Conservation (phyloP, 2,797 vertebrate species). For the Poeciliopsis presidionis region DNA sequence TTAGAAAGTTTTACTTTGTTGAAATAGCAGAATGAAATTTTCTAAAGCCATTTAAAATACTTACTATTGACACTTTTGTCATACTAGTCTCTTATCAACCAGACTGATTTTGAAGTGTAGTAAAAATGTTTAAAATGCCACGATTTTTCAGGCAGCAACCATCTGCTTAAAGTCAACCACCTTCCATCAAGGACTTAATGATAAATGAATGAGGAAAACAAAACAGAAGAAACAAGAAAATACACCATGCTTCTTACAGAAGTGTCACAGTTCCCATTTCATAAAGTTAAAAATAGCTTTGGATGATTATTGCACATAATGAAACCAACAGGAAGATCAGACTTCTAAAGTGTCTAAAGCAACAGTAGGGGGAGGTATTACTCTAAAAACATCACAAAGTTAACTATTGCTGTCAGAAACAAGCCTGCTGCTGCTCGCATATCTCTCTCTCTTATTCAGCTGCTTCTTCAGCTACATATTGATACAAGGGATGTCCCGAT, state of each 20-base stretch:
- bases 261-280: constrained; percentile 37
- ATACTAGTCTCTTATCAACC: constrained; percentile 12
- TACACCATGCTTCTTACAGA: constrained; percentile 13
- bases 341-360: constrained; percentile 43
- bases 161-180: constrained; percentile 6
- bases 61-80: neutral
- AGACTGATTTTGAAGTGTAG: constrained; percentile 13
- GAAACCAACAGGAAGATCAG: constrained; percentile 42
- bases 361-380: constrained; percentile 52
- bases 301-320: constrained; percentile 68
- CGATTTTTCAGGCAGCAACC: constrained; percentile 10
- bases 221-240: constrained; percentile 24
- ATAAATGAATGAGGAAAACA: constrained; percentile 6
- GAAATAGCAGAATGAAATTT: no score
- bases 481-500: constrained; percentile 1
- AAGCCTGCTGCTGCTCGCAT: constrained; percentile 17
- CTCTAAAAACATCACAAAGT: constrained; percentile 51
- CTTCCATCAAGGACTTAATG: constrained; percentile 1
- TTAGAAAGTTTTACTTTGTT: neutral
- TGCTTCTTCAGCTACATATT: constrained; percentile 45
- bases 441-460: constrained; percentile 26
- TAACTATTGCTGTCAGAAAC: constrained; percentile 70
- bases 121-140: constrained; percentile 29
- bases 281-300: constrained; percentile 45
- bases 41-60: neutral